A percentile compares a stretch with the other conserved stretches of the same genome.
Conservation (phyloP, 2,888 invertebrate genomes). For the Mythimna vitellina region DNA sequence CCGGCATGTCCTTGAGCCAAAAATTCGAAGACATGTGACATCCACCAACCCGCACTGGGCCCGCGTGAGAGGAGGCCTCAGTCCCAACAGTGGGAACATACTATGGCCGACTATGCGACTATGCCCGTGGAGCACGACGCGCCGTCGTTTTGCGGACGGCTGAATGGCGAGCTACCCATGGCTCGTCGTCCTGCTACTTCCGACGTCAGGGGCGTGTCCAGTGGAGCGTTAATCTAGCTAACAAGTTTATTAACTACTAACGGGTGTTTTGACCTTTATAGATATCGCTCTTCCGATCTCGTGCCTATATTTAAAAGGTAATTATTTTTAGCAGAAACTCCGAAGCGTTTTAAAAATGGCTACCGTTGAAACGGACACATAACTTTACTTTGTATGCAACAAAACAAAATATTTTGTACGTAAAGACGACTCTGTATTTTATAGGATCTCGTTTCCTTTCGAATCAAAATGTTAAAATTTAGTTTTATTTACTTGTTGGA, state of each 20-base stretch:
- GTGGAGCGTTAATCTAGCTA: neutral
- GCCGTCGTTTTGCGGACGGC: too few relatives aligned
- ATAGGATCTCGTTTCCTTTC: constrained; percentile 44
- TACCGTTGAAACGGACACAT: constrained; percentile 34
- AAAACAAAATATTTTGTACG: constrained; percentile 47
- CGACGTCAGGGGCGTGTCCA: too few relatives aligned
- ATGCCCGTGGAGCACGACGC: too few relatives aligned
- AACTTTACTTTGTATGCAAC: constrained; percentile 47
- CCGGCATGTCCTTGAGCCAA: too few relatives aligned
- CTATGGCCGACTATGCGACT: too few relatives aligned
- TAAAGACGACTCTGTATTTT: constrained; percentile 53
- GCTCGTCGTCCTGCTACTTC: too few relatives aligned
- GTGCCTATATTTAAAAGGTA: constrained; percentile 1
- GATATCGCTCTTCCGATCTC: constrained; percentile 7
- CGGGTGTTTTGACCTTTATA: constrained; percentile 1
- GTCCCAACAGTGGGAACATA: too few relatives aligned
- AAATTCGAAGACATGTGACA: too few relatives aligned
- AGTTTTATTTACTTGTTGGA: constrained; percentile 44
- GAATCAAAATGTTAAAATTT: constrained; percentile 55
- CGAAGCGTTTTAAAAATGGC: constrained; percentile 25
- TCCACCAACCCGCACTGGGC: too few relatives aligned
- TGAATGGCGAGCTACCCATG: too few relatives aligned
- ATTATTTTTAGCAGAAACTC: constrained; percentile 12
- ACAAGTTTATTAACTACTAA: constrained; percentile 8
- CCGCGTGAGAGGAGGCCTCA: too few relatives aligned